Evolutionary conservation across 2,113 vertebrate genomes (phyloP), one percentile per base, ranked within the genome.

Genomic region (Rhinolophus sinicus): DNA sequence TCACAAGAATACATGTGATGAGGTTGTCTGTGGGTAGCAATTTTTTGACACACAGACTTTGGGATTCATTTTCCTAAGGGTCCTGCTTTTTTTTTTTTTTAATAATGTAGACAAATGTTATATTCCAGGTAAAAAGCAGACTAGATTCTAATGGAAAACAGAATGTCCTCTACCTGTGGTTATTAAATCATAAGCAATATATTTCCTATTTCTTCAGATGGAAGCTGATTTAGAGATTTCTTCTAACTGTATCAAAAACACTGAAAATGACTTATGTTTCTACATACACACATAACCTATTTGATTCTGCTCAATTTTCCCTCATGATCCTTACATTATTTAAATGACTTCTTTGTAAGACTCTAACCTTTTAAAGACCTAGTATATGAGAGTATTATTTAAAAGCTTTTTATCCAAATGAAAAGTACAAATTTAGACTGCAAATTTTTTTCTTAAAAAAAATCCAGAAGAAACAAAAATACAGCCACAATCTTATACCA

Each of bases 191-290:
- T 93, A 73, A 54, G 30, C 18, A 72, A 77, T 35, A 8, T 26
- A 95, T 84, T 96, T 96, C 13, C 11, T 90, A 30, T 88, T 95
- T 95, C 70, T 95, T 95, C 70, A 69, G 40, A 75, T 94, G 44
- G 47, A 96, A 92, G 22, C 12, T 50, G 14, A 81, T 47, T 95
- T 77, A 50, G 35, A 87, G 56, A 96, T 81, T 76, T 88, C n/a
- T 50, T 56, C 33, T 60, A 81, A 80, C 9, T 30, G 16, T 33
- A 62, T 35, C 35, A 22, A 33, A 90, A 77, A 87, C 54, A 26
- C 2, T 56, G 35, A 14, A 56, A 47, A n/a, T n/a, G 60, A 64
- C 35, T 40, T 54, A 40, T 54, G n/a, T 85, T 95, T 72, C 85
- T 18, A 58, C 1, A 85, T 18, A 62, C 50, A 73, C 52, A 80